Percentiles rank a stretch among this genome's conserved stretches.
phyloP scores from a whole-genome alignment of 2,113 vertebrate species.

The Eonycteris spelaea region DNA sequence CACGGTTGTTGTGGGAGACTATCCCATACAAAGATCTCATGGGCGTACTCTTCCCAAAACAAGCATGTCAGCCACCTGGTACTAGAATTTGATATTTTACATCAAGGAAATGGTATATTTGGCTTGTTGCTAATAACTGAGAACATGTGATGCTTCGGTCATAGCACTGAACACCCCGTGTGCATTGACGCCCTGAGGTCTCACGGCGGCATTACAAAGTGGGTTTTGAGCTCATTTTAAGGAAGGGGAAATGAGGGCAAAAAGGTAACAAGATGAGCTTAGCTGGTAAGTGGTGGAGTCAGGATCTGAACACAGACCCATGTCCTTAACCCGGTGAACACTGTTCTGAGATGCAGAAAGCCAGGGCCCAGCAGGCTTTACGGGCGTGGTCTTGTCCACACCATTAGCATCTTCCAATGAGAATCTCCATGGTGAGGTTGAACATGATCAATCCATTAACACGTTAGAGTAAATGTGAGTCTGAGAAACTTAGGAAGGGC shows the following conservation, averaged over 20 bases:
- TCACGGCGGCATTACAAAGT: background rate
- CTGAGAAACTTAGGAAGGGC: background rate
- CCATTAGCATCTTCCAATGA: too few relatives aligned
- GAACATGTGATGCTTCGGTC: too few relatives aligned
- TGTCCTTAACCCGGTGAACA: too few relatives aligned
- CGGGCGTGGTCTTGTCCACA: background rate
- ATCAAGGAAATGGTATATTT: background rate
- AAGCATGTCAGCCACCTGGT: background rate
- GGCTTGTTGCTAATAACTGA: background rate
- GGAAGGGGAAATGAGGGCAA: background rate
- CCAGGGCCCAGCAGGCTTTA: background rate
- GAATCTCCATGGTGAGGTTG: fast-evolving
- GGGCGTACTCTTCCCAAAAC: background rate
- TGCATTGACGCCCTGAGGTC: background rate
- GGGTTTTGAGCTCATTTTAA: background rate
- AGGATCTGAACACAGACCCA: background rate
- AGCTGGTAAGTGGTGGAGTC: background rate
- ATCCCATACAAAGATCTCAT: background rate
- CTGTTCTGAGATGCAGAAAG: background rate
- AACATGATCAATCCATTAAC: background rate
- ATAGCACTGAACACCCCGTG: background rate
- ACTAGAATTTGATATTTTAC: background rate
- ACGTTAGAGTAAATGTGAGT: background rate
- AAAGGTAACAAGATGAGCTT: background rate
- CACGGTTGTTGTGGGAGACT: fast-evolving